Percentiles rank a stretch among this genome's conserved stretches.
phyloP scores from a whole-genome alignment of 2,888 invertebrate genomes.

The Acronicta aceris region DNA sequence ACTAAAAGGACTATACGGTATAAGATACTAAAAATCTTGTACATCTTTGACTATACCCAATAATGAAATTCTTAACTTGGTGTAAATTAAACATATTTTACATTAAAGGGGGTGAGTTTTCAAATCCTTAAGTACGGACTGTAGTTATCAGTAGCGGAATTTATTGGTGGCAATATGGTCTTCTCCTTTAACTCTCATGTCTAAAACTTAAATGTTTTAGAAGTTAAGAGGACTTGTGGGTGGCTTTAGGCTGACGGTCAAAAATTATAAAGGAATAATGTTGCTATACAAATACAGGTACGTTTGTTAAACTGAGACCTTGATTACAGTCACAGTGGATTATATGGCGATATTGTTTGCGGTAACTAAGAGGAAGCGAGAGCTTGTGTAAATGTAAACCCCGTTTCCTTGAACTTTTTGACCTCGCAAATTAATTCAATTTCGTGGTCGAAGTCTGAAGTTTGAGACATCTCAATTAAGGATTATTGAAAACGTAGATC shows the following conservation, averaged over 20 bases:
- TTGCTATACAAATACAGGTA: conserved; percentile 7
- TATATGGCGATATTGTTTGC: conserved; percentile 41
- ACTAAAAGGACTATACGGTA: too few species aligned
- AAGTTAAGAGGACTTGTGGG: not conserved
- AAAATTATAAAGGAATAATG: not conserved
- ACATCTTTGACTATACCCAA: too few species aligned
- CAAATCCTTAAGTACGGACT: too few species aligned
- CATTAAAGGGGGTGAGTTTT: too few species aligned
- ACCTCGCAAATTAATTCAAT: conserved; percentile 45
- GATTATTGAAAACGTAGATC: conserved; percentile 24
- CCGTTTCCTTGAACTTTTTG: conserved; percentile 54
- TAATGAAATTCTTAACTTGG: too few species aligned
- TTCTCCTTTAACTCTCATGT: too few species aligned
- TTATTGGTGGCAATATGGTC: too few species aligned
- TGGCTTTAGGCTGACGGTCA: not conserved
- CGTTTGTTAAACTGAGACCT: conserved; percentile 25
- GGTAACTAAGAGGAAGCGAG: conserved; percentile 50
- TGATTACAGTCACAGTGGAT: conserved; percentile 39
- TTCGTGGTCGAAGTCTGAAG: conserved; percentile 24
- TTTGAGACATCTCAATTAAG: conserved; percentile 33
- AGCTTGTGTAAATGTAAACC: conserved; percentile 37
- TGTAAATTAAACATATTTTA: too few species aligned
- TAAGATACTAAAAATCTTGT: too few species aligned
- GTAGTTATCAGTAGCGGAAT: too few species aligned
- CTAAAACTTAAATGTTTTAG: too few species aligned